Evolutionary conservation across 2,113 vertebrate species (phyloP).

Genomic region (Corapipo altera): DNA sequence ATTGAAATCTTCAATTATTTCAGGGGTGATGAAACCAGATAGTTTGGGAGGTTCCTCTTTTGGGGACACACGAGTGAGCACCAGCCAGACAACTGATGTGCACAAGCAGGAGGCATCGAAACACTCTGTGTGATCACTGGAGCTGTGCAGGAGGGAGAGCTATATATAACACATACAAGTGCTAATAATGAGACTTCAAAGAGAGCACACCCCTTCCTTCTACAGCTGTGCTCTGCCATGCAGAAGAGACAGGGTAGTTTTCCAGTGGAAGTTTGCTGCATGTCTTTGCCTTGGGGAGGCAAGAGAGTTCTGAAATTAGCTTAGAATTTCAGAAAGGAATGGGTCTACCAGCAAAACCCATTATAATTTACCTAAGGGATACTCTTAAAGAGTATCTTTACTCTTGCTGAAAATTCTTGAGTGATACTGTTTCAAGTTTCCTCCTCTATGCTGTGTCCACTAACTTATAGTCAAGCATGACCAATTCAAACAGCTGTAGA

Average conservation of each 20-base stretch:
- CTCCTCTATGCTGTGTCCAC: background rate
- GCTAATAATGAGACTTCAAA: slow-evolving; percentile 24
- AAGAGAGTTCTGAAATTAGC: background rate
- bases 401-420: slow-evolving; percentile 15
- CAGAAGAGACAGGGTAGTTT: background rate
- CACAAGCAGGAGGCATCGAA: background rate
- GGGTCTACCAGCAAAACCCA: background rate
- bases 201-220: background rate
- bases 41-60: background rate
- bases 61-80: background rate
- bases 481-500: background rate
- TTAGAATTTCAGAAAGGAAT: slow-evolving; percentile 22
- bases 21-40: background rate
- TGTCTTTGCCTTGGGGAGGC: slow-evolving; percentile 20
- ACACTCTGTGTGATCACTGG: rapidly evolving
- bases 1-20: background rate
- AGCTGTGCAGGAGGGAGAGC: background rate
- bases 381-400: background rate
- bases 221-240: background rate
- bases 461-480: background rate
- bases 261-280: background rate
- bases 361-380: background rate
- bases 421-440: background rate
- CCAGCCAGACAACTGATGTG: background rate
- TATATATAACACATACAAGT: slow-evolving; percentile 8